These are phyloP conservation scores for Mystacides longicornis DNA, from an alignment of 2,888 invertebrate genomes.

Conservation along the genomic window DNA sequence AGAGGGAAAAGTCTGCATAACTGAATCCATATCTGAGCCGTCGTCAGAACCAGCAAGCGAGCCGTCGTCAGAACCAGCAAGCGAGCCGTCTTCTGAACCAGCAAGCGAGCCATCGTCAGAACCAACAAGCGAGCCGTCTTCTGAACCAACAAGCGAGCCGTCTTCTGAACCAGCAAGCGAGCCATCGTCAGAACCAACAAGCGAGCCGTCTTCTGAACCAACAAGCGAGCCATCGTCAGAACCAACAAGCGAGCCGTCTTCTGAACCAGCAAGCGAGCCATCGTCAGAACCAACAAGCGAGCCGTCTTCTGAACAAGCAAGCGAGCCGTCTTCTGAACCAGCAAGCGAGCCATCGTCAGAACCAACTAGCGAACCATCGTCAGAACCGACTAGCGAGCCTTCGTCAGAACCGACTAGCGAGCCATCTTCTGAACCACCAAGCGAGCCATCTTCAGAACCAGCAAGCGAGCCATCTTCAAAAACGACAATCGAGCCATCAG, in stretches of 20 bases:
- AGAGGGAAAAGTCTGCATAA: conserved; percentile 42
- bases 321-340: conserved; percentile 31
- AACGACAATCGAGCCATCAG: conserved; percentile 29
- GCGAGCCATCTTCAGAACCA: conserved; percentile 30
- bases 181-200: conserved; percentile 28
- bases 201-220: conserved; percentile 22
- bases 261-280: conserved; percentile 28
- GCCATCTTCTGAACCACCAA: conserved; percentile 26
- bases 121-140: conserved; percentile 12
- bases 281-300: conserved; percentile 29
- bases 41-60: conserved; percentile 30
- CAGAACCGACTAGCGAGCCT: conserved; percentile 29
- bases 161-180: conserved; percentile 30
- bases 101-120: conserved; percentile 23
- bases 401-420: conserved; percentile 28
- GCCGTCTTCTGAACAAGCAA: conserved; percentile 27
- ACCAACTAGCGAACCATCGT: conserved; percentile 25
- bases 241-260: conserved; percentile 26
- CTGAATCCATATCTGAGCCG: conserved; percentile 28
- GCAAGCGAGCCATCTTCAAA: conserved; percentile 30
- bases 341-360: conserved; percentile 18
- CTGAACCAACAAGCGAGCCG: conserved; percentile 28
- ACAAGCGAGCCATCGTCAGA: conserved; percentile 16
- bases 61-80: conserved; percentile 28
- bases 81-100: conserved; percentile 27